Conservation (phyloP, 2,888 invertebrate genomes). For the Rutpela maculata region DNA sequence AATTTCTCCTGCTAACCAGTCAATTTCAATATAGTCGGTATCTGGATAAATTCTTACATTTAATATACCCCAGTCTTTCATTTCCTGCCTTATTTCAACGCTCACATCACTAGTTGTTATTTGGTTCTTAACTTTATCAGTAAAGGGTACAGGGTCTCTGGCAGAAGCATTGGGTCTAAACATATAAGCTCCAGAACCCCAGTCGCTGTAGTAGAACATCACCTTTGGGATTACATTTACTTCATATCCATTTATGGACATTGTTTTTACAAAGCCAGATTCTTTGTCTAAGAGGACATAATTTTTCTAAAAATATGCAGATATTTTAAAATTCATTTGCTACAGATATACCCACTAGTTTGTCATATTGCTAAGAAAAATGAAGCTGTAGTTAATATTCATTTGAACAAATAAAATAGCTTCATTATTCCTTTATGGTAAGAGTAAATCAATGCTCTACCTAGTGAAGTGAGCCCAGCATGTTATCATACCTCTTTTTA, state of each 20-base stretch:
- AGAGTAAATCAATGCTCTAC: no score
- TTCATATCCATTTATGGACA: slow-evolving; percentile 73
- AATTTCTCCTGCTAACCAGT: slow-evolving; percentile 32
- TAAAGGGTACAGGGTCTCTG: slow-evolving; percentile 19
- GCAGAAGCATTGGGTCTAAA: slow-evolving; percentile 80
- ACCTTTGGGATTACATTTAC: slow-evolving; percentile 78
- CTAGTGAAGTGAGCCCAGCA: no score
- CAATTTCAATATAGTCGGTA: slow-evolving; percentile 26
- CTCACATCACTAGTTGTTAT: slow-evolving; percentile 12
- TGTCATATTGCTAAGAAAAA: no score
- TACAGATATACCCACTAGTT: no score
- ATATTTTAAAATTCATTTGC: not conserved
- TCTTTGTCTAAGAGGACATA: slow-evolving; percentile 69
- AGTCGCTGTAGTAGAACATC: slow-evolving; percentile 83
- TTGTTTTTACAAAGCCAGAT: slow-evolving; percentile 76
- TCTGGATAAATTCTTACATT: slow-evolving; percentile 28
- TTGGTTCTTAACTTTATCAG: slow-evolving; percentile 10
- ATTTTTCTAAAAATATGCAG: slow-evolving; percentile 15
- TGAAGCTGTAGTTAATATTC: no score
- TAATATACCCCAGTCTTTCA: slow-evolving; percentile 21
- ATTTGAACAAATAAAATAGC: no score
- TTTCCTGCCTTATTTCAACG: slow-evolving; percentile 27
- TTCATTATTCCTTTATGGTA: no score
- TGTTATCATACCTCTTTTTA: no score
- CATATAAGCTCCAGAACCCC: slow-evolving; percentile 96